Evolutionary conservation across 2,888 invertebrate species (phyloP).

Genomic region (Ichneumoninae sp.): DNA sequence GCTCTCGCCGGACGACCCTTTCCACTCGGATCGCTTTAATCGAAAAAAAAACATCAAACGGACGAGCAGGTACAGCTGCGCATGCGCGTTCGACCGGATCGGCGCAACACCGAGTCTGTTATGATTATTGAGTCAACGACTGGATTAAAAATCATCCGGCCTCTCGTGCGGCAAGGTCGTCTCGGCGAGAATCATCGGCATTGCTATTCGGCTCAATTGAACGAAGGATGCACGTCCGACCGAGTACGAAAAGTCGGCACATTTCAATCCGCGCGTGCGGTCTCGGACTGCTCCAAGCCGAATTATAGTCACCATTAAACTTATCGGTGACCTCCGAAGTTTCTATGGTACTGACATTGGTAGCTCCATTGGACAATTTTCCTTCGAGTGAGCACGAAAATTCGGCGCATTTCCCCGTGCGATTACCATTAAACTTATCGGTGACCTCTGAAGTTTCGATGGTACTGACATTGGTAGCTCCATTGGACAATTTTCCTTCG

Average conservation of each 20-base stretch:
- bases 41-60: background rate
- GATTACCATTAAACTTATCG: background rate
- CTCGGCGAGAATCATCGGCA: background rate
- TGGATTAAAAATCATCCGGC: slow-evolving; percentile 31
- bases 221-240: background rate
- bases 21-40: slow-evolving; percentile 1
- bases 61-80: background rate
- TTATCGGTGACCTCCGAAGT: background rate
- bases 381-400: background rate
- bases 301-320: background rate
- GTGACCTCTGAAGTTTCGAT: too few relatives aligned
- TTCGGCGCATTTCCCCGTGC: background rate
- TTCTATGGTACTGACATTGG: background rate
- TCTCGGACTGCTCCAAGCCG: background rate
- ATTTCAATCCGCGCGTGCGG: background rate
- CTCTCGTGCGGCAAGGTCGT: slow-evolving; percentile 47
- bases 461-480: too few relatives aligned
- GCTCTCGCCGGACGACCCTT: slow-evolving; percentile 4
- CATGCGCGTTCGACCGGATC: background rate
- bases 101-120: slow-evolving; percentile 4
- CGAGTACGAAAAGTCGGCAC: background rate
- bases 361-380: background rate
- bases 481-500: too few relatives aligned
- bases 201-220: slow-evolving; percentile 1
- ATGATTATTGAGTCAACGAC: slow-evolving; percentile 44